phyloP scores from a whole-genome alignment of 2,113 vertebrate genomes.

The Connochaetes taurinus region DNA sequence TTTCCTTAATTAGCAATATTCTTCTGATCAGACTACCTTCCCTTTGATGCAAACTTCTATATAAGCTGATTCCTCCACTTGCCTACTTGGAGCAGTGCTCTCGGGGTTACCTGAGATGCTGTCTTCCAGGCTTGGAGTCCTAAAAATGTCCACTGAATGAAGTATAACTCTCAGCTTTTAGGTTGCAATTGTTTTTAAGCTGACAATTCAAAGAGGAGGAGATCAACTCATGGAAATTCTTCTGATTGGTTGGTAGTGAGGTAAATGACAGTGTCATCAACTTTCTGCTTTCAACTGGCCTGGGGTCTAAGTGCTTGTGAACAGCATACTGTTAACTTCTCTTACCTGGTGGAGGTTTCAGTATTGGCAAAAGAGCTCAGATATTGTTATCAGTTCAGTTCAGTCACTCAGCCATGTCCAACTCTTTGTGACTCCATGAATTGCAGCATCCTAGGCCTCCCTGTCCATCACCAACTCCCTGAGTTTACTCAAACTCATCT shows the following conservation, averaged over 20 bases:
- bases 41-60: background rate
- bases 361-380: background rate
- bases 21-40: background rate
- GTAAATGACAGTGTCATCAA: background rate
- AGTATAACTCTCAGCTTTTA: background rate
- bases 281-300: background rate
- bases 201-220: background rate
- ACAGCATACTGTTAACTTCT: background rate
- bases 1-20: background rate
- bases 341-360: background rate
- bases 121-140: background rate
- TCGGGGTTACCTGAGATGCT: background rate
- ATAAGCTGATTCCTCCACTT: background rate
- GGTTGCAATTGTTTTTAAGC: background rate
- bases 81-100: background rate
- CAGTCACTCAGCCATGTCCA: no score
- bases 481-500: no score
- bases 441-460: fast-evolving
- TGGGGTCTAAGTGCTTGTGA: background rate
- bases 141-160: background rate
- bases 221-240: background rate
- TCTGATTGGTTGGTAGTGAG: background rate
- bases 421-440: no score
- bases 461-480: no score
- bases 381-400: background rate